A percentile compares a stretch with the other conserved stretches of the same genome.
phyloP scores from a whole-genome alignment of 2,797 vertebrate genomes.

The Etheostoma perlongum region DNA sequence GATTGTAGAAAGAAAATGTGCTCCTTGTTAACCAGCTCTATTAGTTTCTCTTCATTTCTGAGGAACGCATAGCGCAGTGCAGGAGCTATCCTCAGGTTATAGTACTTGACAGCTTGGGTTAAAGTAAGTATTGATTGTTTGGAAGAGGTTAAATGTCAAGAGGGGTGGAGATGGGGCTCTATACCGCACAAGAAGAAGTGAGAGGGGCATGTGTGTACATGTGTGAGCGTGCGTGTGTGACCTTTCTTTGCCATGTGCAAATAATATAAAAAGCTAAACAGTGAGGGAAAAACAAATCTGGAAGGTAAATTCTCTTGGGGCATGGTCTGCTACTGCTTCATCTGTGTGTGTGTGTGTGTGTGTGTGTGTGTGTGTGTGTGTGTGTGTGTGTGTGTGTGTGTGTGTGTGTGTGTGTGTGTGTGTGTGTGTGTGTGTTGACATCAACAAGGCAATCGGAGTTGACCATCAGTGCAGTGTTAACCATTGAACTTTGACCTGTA shows the following conservation, averaged over 20 bases:
- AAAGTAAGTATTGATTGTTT: conserved; percentile 59
- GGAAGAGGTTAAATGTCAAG: conserved; percentile 69
- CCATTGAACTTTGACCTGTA: conserved; percentile 53
- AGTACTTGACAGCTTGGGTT: conserved; percentile 70
- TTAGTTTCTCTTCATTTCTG: background rate
- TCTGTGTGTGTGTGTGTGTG: conserved; percentile 7
- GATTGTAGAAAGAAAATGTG: too few relatives aligned
- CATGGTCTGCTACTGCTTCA: conserved; percentile 30
- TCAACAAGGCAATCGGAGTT: conserved; percentile 41
- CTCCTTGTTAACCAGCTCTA: too few relatives aligned
- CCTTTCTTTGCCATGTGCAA: conserved; percentile 47
- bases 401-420: conserved; percentile 24
- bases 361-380: conserved; percentile 25
- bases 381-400: conserved; percentile 22
- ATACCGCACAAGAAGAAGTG: conserved; percentile 66
- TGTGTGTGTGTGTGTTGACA: conserved; percentile 19
- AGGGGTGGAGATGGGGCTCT: conserved; percentile 66
- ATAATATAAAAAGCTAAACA: conserved; percentile 55
- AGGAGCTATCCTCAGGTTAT: conserved; percentile 43
- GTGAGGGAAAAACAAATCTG: conserved; percentile 40
- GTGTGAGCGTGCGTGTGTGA: conserved; percentile 23
- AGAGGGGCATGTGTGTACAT: background rate
- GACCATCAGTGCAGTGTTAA: conserved; percentile 41
- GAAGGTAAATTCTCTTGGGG: conserved; percentile 21
- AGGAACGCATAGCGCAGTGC: background rate